phyloP scores from a whole-genome alignment of 2,113 vertebrate genomes.

The Bubo scandiacus region DNA sequence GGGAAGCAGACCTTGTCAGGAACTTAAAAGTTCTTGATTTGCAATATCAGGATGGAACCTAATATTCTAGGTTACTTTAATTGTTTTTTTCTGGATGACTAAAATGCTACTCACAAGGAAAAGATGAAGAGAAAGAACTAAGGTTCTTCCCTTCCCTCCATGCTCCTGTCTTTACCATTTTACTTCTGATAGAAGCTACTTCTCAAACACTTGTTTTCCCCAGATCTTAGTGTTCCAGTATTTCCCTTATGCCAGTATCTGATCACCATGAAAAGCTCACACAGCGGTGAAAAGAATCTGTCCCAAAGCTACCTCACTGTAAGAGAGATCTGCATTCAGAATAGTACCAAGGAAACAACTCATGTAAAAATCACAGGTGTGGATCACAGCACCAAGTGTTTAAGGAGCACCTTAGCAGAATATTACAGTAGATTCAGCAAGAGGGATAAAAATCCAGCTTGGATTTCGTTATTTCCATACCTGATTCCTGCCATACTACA shows the following conservation, averaged over 20 bases:
- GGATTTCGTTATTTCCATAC: neutral
- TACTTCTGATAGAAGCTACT: neutral
- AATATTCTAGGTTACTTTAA: too few relatives aligned
- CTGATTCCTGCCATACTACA: neutral
- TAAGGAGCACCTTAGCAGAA: neutral
- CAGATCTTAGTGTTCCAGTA: neutral
- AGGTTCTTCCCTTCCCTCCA: neutral
- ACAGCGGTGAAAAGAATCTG: neutral
- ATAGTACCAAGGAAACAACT: neutral
- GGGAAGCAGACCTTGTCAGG: neutral
- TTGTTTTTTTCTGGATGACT: neutral
- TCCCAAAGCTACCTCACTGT: neutral
- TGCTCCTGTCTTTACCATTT: neutral
- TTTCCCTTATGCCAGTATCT: neutral
- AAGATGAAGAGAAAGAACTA: neutral
- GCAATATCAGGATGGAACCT: neutral
- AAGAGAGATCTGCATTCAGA: neutral
- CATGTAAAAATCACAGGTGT: neutral
- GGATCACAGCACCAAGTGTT: neutral
- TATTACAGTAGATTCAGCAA: neutral
- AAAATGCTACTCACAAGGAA: neutral
- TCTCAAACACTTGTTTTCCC: neutral
- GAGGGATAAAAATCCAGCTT: neutral
- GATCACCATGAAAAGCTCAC: neutral
- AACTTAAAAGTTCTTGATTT: neutral